Evolutionary conservation across 2,888 invertebrate genomes (phyloP), one percentile per base, ranked within the genome.

Genomic region (Phaedon cochleariae): DNA sequence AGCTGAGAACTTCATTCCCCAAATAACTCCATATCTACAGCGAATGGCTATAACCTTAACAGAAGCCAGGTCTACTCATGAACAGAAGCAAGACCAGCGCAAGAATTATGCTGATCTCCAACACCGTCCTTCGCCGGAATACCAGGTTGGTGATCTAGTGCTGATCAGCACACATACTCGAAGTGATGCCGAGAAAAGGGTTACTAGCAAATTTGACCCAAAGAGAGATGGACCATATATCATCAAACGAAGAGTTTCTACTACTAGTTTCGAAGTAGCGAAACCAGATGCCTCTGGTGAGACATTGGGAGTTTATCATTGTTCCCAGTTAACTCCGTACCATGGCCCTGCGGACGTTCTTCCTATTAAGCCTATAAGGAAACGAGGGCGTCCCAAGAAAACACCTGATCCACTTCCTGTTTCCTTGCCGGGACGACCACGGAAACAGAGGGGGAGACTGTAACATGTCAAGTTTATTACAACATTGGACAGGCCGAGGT

Each of bases 341-440:
- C 29, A 54, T 46, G 62, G 45, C 18, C 45, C 45, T 17, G 17
- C n/a, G 10, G 55, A 86, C 86, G 60, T 86, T 85, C 17, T 85
- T 85, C 74, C 85, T 85, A 1, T 85, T 82, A 51, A 85, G 84
- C 0, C 83, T 76, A 48, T 59, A 57, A 21, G 62, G 48, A 83
- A 83, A 7, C 79, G 76, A 52, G 74, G 63, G 2, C 55, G 62
- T 21, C 59, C 59, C 41, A 18, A 45, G 4, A 59, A 58, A n/a
- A n/a, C n/a, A n/a, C n/a, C n/a, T n/a, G n/a, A n/a, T n/a, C n/a
- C n/a, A n/a, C n/a, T n/a, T n/a, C n/a, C n/a, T n/a, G n/a, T n/a
- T n/a, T n/a, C n/a, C n/a, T n/a, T n/a, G n/a, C n/a, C n/a, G n/a
- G n/a, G n/a, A n/a, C n/a, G n/a, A n/a, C n/a, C n/a, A n/a, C n/a